Evolutionary conservation across 1,140 invertebrate genomes (phyloP).

Genomic region (Drosophila pseudoananassae): DNA sequence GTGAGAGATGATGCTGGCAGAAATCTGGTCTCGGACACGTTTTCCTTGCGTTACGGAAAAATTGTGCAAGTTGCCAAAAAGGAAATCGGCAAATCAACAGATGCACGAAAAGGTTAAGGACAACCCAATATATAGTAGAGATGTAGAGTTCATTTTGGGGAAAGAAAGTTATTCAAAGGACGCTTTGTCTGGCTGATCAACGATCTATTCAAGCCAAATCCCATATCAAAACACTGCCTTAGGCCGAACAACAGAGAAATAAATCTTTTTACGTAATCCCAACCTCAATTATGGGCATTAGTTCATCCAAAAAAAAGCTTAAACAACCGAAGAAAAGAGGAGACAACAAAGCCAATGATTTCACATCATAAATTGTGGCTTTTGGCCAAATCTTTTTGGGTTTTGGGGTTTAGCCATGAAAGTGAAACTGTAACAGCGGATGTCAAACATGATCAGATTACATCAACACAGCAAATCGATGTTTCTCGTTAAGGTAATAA

Average conservation of each 20-base stretch:
- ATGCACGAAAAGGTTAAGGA: conserved; percentile 70
- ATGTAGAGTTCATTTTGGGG: conserved; percentile 6
- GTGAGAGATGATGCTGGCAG: conserved; percentile 52
- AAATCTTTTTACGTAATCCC: conserved; percentile 57
- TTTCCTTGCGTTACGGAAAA: conserved; percentile 48
- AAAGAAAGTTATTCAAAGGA: background rate
- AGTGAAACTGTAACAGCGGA: conserved; percentile 67
- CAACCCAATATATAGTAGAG: conserved; percentile 23
- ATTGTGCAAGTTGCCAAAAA: conserved; percentile 58
- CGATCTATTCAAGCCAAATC: conserved; percentile 19
- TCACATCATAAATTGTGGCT: conserved; percentile 64
- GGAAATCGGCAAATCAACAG: conserved; percentile 52
- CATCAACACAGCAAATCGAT: conserved; percentile 31
- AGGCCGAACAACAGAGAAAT: conserved; percentile 34
- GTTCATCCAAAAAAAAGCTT: conserved; percentile 57
- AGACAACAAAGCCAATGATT: conserved; percentile 54
- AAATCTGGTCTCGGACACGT: conserved; percentile 57
- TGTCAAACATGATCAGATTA: conserved; percentile 51
- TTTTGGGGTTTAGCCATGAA: conserved; percentile 45
- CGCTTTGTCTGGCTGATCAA: background rate
- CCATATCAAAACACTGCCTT: conserved; percentile 41
- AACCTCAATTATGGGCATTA: conserved; percentile 69
- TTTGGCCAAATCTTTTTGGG: conserved; percentile 49
- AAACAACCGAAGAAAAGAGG: conserved; percentile 27
- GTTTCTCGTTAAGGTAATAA: conserved; percentile 21